Conservation (phyloP, 2,888 invertebrate genomes). For the Blomia tropicalis region DNA sequence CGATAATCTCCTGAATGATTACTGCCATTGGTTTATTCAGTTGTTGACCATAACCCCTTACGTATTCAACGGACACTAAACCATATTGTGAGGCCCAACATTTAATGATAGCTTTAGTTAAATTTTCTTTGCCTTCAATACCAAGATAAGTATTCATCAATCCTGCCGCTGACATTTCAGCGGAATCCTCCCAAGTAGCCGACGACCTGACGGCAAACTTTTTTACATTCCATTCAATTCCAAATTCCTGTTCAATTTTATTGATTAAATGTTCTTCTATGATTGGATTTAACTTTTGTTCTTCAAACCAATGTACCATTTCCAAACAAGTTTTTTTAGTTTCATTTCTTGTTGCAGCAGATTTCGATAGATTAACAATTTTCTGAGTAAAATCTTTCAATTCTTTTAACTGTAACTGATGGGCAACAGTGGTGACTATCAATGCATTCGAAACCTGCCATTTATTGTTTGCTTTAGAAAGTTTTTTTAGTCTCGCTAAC, state of each 20-base stretch:
- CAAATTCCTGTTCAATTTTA: background rate
- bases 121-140: background rate
- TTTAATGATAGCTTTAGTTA: constrained; percentile 10
- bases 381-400: background rate
- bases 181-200: constrained; percentile 23
- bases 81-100: constrained; percentile 51
- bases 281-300: background rate
- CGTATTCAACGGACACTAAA: constrained; percentile 57
- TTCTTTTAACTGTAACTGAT: background rate
- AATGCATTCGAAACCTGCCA: constrained; percentile 19
- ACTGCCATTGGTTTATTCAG: no score
- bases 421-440: constrained; percentile 20
- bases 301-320: background rate
- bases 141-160: constrained; percentile 22
- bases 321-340: background rate
- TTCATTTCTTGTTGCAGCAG: background rate
- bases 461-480: background rate
- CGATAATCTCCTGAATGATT: no score
- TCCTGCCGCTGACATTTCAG: constrained; percentile 26
- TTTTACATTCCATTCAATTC: background rate
- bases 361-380: background rate
- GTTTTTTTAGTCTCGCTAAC: constrained; percentile 19
- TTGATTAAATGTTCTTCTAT: background rate
- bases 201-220: constrained; percentile 23
- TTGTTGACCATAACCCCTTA: no score